These are phyloP conservation scores for Mya arenaria DNA, from an alignment of 1,140 invertebrate genomes.

Conservation along the genomic window DNA sequence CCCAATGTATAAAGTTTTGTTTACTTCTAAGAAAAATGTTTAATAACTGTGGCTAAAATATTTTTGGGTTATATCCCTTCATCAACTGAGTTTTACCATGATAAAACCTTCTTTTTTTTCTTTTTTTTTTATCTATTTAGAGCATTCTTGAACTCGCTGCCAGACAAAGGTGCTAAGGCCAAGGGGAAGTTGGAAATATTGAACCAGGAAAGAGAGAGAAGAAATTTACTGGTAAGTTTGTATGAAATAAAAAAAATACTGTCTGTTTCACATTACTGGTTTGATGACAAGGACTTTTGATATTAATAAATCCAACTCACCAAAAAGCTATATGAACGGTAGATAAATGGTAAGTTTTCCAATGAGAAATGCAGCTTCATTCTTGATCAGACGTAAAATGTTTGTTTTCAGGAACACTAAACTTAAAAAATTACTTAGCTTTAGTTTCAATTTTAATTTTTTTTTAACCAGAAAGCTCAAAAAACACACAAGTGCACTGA, in stretches of 20 bases:
- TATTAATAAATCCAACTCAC: background rate
- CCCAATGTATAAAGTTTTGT: background rate
- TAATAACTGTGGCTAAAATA: background rate
- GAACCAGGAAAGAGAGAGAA: background rate
- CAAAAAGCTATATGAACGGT: background rate
- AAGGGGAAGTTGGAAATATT: conserved; percentile 4
- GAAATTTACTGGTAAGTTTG: background rate
- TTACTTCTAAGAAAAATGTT: background rate
- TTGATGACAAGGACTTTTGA: background rate
- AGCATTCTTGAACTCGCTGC: conserved; percentile 14
- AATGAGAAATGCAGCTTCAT: background rate
- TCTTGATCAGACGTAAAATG: background rate
- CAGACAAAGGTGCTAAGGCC: conserved; percentile 42
- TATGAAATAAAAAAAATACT: background rate
- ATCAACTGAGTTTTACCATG: background rate
- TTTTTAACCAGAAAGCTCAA: background rate
- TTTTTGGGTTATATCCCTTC: background rate
- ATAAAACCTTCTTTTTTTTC: background rate
- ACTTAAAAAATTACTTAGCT: background rate
- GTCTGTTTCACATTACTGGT: background rate
- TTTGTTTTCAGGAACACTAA: background rate
- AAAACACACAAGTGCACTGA: background rate
- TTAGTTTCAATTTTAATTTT: background rate
- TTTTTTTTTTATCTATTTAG: conserved; percentile 3
- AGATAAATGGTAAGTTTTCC: background rate